phyloP scores from a whole-genome alignment of 2,888 invertebrate species.

The Stratiomys singularior region DNA sequence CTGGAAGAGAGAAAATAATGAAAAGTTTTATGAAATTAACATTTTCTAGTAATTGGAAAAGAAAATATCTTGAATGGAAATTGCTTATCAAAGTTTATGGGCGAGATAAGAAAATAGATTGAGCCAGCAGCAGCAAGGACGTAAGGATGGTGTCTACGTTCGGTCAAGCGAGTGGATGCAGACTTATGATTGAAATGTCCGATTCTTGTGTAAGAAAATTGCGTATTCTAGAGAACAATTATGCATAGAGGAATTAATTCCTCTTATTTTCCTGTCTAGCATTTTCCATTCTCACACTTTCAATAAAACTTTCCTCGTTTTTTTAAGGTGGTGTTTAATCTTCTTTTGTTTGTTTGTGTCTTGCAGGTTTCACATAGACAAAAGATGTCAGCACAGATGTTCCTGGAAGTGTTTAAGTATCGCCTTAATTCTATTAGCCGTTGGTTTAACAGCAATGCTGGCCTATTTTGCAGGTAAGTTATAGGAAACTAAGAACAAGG shows the following conservation, averaged over 20 bases:
- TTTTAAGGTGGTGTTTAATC: constrained; percentile 1
- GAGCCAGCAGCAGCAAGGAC: not conserved
- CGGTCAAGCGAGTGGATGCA: not conserved
- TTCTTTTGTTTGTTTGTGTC: constrained; percentile 47
- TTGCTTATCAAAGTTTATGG: constrained; percentile 32
- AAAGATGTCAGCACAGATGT: constrained; percentile 92
- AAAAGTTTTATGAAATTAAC: constrained; percentile 40
- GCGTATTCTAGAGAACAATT: not conserved
- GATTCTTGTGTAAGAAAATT: not conserved
- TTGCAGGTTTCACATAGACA: constrained; percentile 86
- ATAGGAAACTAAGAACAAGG: not conserved
- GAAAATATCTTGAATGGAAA: constrained; percentile 32
- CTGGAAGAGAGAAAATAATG: constrained; percentile 19
- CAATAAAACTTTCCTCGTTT: not conserved
- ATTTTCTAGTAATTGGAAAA: constrained; percentile 38
- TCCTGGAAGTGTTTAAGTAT: constrained; percentile 97
- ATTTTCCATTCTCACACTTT: constrained; percentile 20
- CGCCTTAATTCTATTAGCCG: constrained; percentile 89
- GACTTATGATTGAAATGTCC: not conserved
- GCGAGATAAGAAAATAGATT: not conserved
- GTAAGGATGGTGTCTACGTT: not conserved
- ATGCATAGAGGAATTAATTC: constrained; percentile 29
- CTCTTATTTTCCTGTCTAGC: not conserved
- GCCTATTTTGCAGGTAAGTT: constrained; percentile 93
- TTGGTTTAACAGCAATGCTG: constrained; percentile 91